Conservation (phyloP, 2,888 invertebrate genomes). For the Cheilosia soror region DNA sequence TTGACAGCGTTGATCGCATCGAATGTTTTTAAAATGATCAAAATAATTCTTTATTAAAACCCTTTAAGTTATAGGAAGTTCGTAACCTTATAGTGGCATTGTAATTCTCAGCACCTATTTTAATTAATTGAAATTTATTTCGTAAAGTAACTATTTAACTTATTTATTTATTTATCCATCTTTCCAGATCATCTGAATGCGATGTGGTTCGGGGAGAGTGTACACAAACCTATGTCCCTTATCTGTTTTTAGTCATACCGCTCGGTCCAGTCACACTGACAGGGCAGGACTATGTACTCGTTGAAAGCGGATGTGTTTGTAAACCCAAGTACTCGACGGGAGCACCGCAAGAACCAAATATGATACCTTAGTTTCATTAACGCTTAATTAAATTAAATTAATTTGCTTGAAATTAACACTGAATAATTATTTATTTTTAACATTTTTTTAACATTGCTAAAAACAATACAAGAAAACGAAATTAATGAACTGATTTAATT, state of each 20-base stretch:
- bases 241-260: conserved; percentile 95
- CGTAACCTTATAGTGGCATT: too few relatives aligned
- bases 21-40: too few relatives aligned
- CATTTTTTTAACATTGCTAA: conserved; percentile 8
- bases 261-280: conserved; percentile 95
- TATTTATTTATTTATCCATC: conserved; percentile 29
- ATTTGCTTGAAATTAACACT: conserved; percentile 26
- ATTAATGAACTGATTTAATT: conserved; percentile 50
- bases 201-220: conserved; percentile 95
- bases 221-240: conserved; percentile 94
- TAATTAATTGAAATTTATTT: neutral
- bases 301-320: conserved; percentile 97
- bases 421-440: conserved; percentile 24
- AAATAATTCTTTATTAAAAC: too few relatives aligned
- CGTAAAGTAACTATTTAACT: neutral
- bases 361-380: conserved; percentile 82
- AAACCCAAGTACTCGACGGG: conserved; percentile 85
- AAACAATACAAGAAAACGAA: conserved; percentile 15
- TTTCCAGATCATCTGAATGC: conserved; percentile 92
- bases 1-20: too few relatives aligned
- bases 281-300: conserved; percentile 97
- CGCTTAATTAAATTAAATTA: conserved; percentile 43
- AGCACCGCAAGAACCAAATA: conserved; percentile 83
- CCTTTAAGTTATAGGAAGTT: too few relatives aligned
- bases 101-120: too few relatives aligned